Evolutionary conservation across 1,140 invertebrate genomes (phyloP), one percentile per base, ranked within the genome.

Genomic region (Trichonephila clavipes): DNA sequence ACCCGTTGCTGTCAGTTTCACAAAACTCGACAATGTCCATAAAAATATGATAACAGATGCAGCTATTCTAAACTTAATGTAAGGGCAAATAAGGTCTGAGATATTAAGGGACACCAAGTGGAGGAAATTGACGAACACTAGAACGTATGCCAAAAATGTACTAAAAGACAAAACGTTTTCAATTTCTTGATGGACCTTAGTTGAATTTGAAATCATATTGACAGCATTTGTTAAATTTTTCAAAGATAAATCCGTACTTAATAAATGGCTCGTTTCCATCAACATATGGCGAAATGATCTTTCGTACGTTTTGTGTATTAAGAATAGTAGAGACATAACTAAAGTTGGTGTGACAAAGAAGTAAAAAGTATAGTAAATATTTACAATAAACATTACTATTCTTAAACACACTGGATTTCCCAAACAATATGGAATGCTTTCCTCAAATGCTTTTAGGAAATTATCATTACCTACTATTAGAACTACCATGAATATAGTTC

Each of bases 71-170:
- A 72, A 89, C 1, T n/a, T 58, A 2, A 77, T 21, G 24, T n/a
- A 34, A 0, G n/a, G 28, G 6, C 34, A 34, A n/a, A 18, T 66
- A 12, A 72, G 51, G 14, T 69, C 64, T 19, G 66, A 19, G 5
- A 58, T 44, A 10, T 89, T 58, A 4, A 89, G 18, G 0, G 40
- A 40, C 18, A 89, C 40, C 44, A 89, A 58, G 40, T 89, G 72
- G 8, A 89, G 44, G 16, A 89, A 89, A 19, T 89, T 89, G 1
- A 89, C 64, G 19, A 89, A 89, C 44, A 89, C 88, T 12, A 89
- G 21, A 16, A 89, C 88, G 34, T 89, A 89, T 8, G 44, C 18
- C 14, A 89, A 40, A 44, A 89, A 89, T 18, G 72, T 28, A n/a
- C 88, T 77, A 2, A 77, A 77, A 28, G 88, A 89, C n/a, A 89